Conservation (phyloP, 2,888 invertebrate species). For the Temnothorax rugatulus region DNA sequence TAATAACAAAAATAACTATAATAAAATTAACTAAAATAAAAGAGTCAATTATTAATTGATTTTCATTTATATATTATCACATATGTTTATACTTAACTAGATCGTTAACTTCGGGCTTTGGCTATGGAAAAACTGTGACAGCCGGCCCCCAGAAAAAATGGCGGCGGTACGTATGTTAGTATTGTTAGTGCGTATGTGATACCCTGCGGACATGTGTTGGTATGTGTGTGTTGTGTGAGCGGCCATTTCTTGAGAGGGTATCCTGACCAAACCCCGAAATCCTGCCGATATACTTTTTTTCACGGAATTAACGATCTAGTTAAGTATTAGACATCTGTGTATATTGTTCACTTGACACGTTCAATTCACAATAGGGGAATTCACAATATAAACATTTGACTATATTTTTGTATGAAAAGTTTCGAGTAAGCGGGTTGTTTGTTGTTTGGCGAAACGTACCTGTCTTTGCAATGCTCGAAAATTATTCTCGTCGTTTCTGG, state of each 20-base stretch:
- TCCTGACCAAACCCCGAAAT: no score
- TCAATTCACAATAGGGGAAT: not conserved
- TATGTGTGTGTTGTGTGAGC: no score
- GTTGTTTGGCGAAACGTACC: constrained; percentile 66
- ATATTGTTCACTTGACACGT: not conserved
- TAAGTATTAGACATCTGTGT: no score
- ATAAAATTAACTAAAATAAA: not conserved
- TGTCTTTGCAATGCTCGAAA: constrained; percentile 80
- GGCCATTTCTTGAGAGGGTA: no score
- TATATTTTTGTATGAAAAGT: not conserved
- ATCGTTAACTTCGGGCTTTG: no score
- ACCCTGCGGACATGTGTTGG: no score
- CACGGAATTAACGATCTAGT: no score
- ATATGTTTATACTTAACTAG: no score
- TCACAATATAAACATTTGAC: not conserved
- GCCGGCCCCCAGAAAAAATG: no score
- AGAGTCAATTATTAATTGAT: not conserved
- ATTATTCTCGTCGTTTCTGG: constrained; percentile 73
- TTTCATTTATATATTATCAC: not conserved
- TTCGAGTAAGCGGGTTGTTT: not conserved
- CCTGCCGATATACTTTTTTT: no score
- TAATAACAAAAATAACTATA: not conserved
- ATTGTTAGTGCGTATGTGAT: not conserved
- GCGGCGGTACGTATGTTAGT: not conserved
- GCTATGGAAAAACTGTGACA: no score